Conservation (phyloP, 2,888 invertebrate species). For the Lamellibrachia columna region DNA sequence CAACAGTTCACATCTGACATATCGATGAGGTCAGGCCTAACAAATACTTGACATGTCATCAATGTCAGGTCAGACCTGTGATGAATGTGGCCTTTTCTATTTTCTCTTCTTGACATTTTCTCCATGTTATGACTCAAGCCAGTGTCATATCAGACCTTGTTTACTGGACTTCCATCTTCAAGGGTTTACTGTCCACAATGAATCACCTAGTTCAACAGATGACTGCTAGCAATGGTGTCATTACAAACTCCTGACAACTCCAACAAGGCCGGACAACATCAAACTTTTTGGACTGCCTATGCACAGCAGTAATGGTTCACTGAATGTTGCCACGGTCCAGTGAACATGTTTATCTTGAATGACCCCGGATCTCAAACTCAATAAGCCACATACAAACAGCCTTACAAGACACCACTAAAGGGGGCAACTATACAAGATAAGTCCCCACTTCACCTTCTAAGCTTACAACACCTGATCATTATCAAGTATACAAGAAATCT, state of each 20-base stretch:
- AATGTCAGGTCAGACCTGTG: not conserved
- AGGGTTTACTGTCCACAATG: not conserved
- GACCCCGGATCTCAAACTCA: not conserved
- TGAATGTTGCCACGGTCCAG: not conserved
- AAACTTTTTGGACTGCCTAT: not conserved
- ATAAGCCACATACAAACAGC: not conserved
- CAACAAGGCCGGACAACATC: not conserved
- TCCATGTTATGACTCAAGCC: not conserved
- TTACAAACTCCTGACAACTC: not conserved
- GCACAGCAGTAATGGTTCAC: not conserved
- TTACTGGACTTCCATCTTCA: not conserved
- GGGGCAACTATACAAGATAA: not conserved
- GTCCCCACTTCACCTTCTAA: not conserved
- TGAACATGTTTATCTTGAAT: not conserved
- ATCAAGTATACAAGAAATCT: not conserved
- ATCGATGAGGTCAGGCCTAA: not conserved
- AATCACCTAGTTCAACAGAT: not conserved
- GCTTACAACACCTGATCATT: not conserved
- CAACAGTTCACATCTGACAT: not conserved
- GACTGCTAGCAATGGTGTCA: not conserved
- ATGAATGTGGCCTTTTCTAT: not conserved
- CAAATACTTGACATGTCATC: not conserved
- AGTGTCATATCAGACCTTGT: not conserved
- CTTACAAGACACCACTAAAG: not conserved
- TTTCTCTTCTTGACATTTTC: not conserved